These are phyloP conservation scores for Chroicocephalus ridibundus DNA, from an alignment of 2,113 vertebrate genomes.

Conservation along the genomic window DNA sequence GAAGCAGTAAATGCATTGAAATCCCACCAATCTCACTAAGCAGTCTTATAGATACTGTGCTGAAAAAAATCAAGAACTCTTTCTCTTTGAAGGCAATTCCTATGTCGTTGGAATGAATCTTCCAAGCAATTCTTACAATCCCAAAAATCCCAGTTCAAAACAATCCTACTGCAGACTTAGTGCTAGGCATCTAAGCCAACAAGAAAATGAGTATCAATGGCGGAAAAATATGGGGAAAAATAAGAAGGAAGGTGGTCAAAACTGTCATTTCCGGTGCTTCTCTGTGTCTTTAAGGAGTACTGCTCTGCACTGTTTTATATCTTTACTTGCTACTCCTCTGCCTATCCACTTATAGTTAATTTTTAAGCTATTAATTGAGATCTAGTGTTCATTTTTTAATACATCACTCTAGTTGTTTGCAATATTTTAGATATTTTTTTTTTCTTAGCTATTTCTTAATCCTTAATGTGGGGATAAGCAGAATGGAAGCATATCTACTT, in stretches of 20 bases:
- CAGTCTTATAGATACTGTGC: neutral
- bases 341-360: neutral
- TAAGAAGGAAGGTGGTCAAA: neutral
- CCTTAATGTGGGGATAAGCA: neutral
- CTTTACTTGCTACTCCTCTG: neutral
- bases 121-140: neutral
- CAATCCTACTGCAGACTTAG: neutral
- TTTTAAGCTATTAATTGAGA: neutral
- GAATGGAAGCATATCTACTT: neutral
- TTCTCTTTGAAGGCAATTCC: neutral
- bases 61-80: neutral
- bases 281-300: neutral
- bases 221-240: neutral
- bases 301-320: neutral
- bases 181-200: neutral
- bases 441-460: neutral
- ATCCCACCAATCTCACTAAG: neutral
- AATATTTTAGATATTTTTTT: neutral
- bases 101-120: neutral
- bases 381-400: neutral
- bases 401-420: neutral
- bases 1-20: neutral
- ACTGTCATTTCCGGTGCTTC: neutral
- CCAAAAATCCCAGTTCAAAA: neutral
- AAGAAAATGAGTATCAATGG: neutral